phyloP scores from a whole-genome alignment of 2,113 vertebrate genomes.

The Dromaius novaehollandiae region DNA sequence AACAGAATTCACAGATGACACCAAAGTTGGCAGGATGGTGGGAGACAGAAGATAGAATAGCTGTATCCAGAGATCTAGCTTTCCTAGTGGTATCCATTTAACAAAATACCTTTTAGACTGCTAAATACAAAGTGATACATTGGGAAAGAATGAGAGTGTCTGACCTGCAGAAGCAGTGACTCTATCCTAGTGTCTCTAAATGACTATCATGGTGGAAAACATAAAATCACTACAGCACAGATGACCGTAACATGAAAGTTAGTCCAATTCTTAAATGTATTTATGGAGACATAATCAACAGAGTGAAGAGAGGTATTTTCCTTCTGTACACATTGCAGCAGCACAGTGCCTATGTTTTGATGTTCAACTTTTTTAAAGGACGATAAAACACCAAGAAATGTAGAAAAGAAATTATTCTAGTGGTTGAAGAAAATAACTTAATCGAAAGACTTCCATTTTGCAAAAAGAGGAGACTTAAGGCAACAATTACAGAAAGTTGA shows the following conservation, averaged over 20 bases:
- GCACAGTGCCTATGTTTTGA: neutral
- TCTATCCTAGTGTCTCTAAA: neutral
- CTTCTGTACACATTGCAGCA: neutral
- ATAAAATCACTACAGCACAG: neutral
- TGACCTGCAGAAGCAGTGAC: neutral
- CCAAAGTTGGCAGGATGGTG: neutral
- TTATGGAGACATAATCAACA: neutral
- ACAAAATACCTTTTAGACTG: neutral
- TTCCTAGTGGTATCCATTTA: neutral
- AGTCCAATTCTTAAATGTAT: neutral
- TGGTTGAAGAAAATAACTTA: neutral
- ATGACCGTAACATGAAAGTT: neutral
- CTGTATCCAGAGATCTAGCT: neutral
- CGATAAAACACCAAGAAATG: neutral
- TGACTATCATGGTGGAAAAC: neutral
- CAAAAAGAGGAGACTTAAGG: neutral
- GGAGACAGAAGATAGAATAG: neutral
- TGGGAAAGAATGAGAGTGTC: neutral
- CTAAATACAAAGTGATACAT: neutral
- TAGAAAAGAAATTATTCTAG: neutral
- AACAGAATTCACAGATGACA: neutral
- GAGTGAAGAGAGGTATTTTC: neutral
- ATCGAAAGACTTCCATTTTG: neutral
- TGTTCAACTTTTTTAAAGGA: neutral
- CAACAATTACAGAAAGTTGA: neutral